These are phyloP conservation scores for Crotalus tigris DNA, from an alignment of 2,113 vertebrate species.

Conservation along the genomic window DNA sequence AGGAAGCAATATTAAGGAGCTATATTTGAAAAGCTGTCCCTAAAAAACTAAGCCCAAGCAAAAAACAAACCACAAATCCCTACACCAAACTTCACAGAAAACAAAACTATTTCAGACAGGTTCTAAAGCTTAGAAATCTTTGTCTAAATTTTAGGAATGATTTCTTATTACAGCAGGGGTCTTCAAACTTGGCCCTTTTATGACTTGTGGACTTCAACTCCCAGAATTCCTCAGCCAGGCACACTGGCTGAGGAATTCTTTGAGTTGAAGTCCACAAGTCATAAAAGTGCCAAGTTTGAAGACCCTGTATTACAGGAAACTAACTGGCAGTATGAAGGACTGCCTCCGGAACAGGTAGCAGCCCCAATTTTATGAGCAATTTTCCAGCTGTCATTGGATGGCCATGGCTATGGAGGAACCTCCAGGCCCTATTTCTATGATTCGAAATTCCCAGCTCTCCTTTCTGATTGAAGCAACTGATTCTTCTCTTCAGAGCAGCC, in stretches of 20 bases:
- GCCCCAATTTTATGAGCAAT: neutral
- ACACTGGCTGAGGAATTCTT: no score
- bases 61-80: neutral
- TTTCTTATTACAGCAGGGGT: neutral
- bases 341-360: neutral
- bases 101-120: neutral
- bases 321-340: neutral
- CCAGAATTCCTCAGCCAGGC: no score
- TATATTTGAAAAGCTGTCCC: neutral
- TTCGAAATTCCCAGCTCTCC: neutral
- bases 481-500: neutral
- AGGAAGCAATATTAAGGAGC: neutral
- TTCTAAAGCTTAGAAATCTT: neutral
- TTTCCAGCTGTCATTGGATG: neutral
- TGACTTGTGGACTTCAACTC: no score
- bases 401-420: neutral
- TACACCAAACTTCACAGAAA: neutral
- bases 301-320: neutral
- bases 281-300: no score
- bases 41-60: neutral
- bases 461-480: neutral
- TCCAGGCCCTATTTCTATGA: neutral
- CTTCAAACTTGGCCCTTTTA: no score
- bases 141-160: neutral
- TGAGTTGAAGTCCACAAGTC: no score